phyloP scores from a whole-genome alignment of 1,140 invertebrate species.

The Drosophila aff. region DNA sequence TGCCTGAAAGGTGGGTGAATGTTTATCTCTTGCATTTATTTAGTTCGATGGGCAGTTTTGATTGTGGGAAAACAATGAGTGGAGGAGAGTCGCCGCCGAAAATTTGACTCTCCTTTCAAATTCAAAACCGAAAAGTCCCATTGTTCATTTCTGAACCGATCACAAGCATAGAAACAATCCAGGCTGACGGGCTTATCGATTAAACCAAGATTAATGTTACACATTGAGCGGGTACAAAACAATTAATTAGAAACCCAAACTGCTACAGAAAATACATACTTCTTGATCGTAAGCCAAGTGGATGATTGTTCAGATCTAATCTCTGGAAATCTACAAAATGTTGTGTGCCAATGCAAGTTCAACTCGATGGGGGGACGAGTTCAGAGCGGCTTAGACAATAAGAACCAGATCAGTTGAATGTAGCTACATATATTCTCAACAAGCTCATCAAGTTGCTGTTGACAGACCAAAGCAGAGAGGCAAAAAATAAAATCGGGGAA shows the following conservation, averaged over 20 bases:
- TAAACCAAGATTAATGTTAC: slow-evolving; percentile 50
- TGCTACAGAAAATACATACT: slow-evolving; percentile 31
- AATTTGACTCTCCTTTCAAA: slow-evolving; percentile 43
- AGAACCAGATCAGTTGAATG: slow-evolving; percentile 69
- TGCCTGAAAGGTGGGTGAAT: slow-evolving; percentile 31
- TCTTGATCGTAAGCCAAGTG: slow-evolving; percentile 47
- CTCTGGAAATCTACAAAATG: slow-evolving; percentile 44
- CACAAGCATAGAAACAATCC: slow-evolving; percentile 24
- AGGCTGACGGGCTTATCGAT: slow-evolving; percentile 41
- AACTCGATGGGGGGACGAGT: slow-evolving; percentile 23
- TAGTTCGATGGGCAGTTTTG: slow-evolving; percentile 30
- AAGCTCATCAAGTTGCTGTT: slow-evolving; percentile 77
- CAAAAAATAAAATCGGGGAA: slow-evolving; percentile 5
- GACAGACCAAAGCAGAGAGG: slow-evolving; percentile 43
- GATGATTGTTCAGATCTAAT: slow-evolving; percentile 51
- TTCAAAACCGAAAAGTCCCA: slow-evolving; percentile 20
- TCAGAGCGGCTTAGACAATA: slow-evolving; percentile 60
- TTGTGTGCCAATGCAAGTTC: slow-evolving; percentile 20
- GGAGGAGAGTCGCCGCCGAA: slow-evolving; percentile 16
- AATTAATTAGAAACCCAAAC: slow-evolving; percentile 53
- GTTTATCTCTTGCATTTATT: slow-evolving; percentile 30
- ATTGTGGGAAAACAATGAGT: slow-evolving; percentile 40
- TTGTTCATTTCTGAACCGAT: slow-evolving; percentile 45
- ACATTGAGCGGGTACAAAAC: slow-evolving; percentile 40
- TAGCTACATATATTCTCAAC: slow-evolving; percentile 53